Evolutionary conservation across 1,140 invertebrate species (phyloP), one percentile per base, ranked within the genome.

Genomic region (Arion vulgaris): DNA sequence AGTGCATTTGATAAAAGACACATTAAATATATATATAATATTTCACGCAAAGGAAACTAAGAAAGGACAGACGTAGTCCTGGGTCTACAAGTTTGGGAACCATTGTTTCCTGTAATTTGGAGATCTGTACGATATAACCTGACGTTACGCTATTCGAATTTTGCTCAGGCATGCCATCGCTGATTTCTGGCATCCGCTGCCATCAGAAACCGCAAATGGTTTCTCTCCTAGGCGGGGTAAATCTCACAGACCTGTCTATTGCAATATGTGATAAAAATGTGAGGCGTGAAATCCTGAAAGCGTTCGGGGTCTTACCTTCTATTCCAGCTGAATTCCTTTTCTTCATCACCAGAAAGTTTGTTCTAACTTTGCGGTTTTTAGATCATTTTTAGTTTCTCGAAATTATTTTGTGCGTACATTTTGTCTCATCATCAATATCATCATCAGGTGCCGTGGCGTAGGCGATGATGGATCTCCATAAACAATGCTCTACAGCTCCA

Each of bases 171-270:
- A 66, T 66, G 62, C 62, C 62, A 66, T 66, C 62, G 28, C 5
- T 66, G 62, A 66, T 66, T 66, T 66, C 62, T 66, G 62, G 32
- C 62, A 66, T 66, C 32, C n/a, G 62, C n/a, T 66, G 2, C 62
- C 62, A 28, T 66, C 62, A 66, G 28, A 28, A 5, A 32, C 32
- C 62, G 62, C 62, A 66, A 66, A 66, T 66, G 62, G 62, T 66
- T 66, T 66, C 62, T 66, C 62, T 66, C 62, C n/a, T 7, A 66
- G 62, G 4, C 32, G 62, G n/a, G 62, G 17, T n/a, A 32, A 66
- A 32, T 5, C 28, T 34, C 62, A 66, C 62, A 66, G 62, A 66
- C n/a, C n/a, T 66, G 62, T 66, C 62, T 66, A n/a, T n/a, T 15
- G 26, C 53, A 7, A 11, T 28, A 28, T 32, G 62, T 66, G 19